phyloP scores from a whole-genome alignment of 2,888 invertebrate species.

The Penaeus monodon region DNA sequence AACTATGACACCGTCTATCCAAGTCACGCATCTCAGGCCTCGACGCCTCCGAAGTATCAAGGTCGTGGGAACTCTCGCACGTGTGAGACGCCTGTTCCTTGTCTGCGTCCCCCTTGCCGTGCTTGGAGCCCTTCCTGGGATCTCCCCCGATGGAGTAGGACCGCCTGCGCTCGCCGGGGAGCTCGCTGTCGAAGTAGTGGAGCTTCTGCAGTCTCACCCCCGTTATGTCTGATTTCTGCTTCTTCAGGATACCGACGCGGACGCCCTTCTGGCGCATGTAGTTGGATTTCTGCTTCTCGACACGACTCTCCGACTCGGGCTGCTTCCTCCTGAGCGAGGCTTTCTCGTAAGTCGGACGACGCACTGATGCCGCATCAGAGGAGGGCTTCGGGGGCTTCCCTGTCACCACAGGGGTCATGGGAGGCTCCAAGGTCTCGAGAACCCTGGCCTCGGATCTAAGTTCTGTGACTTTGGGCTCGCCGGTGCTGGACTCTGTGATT shows the following conservation, averaged over 20 bases:
- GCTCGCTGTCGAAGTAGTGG: constrained; percentile 52
- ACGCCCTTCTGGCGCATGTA: constrained; percentile 49
- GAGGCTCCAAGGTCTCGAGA: neutral
- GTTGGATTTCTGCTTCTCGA: constrained; percentile 53
- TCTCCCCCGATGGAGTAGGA: constrained; percentile 41
- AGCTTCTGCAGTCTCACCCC: constrained; percentile 58
- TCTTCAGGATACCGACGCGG: constrained; percentile 52
- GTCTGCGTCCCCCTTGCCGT: constrained; percentile 5
- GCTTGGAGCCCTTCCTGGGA: constrained; percentile 14
- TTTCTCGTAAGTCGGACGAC: constrained; percentile 36
- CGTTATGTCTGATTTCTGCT: constrained; percentile 57
- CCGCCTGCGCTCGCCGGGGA: constrained; percentile 45
- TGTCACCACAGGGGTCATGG: neutral
- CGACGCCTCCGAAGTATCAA: neutral
- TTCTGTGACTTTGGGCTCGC: too few relatives aligned
- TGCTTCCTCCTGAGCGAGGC: constrained; percentile 47
- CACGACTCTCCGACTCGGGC: constrained; percentile 51
- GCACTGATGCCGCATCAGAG: constrained; percentile 6
- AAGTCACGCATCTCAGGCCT: constrained; percentile 24
- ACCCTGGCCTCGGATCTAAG: neutral
- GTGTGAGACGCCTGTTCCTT: constrained; percentile 2
- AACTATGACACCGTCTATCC: constrained; percentile 42
- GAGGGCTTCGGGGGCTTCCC: constrained; percentile 3
- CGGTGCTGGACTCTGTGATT: too few relatives aligned
- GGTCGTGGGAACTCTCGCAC: neutral